Evolutionary conservation across 2,113 vertebrate genomes (phyloP), one percentile per base, ranked within the genome.

Genomic region (Psittacula cyanocephala): DNA sequence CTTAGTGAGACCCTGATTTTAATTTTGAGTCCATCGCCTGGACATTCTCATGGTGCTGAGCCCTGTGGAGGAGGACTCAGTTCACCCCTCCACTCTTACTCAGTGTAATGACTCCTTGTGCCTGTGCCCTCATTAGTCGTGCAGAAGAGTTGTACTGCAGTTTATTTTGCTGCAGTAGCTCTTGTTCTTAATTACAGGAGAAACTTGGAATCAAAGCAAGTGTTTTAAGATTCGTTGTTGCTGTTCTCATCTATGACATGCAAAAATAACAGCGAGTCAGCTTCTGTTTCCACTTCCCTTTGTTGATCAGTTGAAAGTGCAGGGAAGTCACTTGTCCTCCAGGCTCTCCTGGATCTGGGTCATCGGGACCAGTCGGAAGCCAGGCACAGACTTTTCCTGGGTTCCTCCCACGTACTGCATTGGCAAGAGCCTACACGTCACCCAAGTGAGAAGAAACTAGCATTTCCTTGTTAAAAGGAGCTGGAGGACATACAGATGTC

Each of bases 101-200:
- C 1, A 2, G 7, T 3, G n/a, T 28, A 28, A 13, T 4, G 11
- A 31, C 68, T 86, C 59, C 14, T 44, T n/a, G 33, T 88, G 69
- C 68, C 53, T 35, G 27, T 59, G 76, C 65, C 29, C 33, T 84
- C 13, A 0, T 53, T 70, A 46, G 46, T 49, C 2, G 0, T 27
- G 65, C 35, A 55, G 31, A 25, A 35, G 50, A 68, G 68, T 76
- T 71, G 74, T 50, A 47, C 50, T 77, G 86, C 63, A 59, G 13
- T 64, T 78, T 55, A 28, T 67, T 35, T 57, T 37, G 35, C 57
- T 70, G 60, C 28, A 33, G 70, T 78, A 81, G 60, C 28, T 94
- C 91, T 81, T 81, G 49, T 53, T 88, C n/a, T 65, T 93, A 91
- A 89, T 95, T 86, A 63, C 39, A 86, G 79, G 37, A 72, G 27